A percentile compares a stretch with the other conserved stretches of the same genome.
Evolutionary conservation across 2,797 vertebrate genomes (phyloP).

Genomic region (Helostoma temminkii): DNA sequence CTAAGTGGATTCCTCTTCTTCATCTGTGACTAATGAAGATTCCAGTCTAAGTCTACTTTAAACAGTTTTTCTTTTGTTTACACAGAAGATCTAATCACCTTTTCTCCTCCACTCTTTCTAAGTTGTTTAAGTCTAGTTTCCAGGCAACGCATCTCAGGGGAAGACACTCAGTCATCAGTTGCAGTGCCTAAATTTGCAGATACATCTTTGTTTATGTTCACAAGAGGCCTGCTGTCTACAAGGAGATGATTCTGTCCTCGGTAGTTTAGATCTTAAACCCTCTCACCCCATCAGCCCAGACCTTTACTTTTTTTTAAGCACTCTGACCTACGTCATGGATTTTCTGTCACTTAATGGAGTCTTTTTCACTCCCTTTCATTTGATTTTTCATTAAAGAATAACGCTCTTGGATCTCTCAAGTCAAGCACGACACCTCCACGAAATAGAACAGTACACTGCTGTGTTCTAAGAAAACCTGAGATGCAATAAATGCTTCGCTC

Average conservation of each 20-base stretch:
- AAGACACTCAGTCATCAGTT: constrained; percentile 15
- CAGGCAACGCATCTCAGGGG: constrained; percentile 34
- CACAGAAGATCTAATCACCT: not conserved
- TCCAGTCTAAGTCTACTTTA: not conserved
- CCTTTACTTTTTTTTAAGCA: not conserved
- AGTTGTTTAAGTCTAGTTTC: constrained; percentile 40
- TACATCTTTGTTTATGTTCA: constrained; percentile 38
- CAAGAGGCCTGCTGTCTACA: not conserved
- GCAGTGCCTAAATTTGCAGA: constrained; percentile 16
- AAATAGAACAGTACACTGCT: constrained; percentile 27
- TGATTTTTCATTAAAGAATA: constrained; percentile 16
- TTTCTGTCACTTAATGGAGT: constrained; percentile 3
- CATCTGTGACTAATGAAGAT: not conserved
- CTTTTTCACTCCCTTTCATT: not conserved
- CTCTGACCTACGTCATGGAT: constrained; percentile 21
- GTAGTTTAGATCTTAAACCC: not conserved
- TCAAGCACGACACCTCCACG: not conserved
- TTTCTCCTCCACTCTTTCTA: not conserved
- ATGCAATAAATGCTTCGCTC: constrained; percentile 13
- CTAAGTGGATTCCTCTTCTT: not conserved
- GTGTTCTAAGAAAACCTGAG: constrained; percentile 51
- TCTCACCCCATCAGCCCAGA: not conserved
- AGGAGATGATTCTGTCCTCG: not conserved
- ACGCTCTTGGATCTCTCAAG: constrained; percentile 10
- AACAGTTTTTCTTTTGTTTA: constrained; percentile 19